phyloP scores from a whole-genome alignment of 2,888 invertebrate genomes.

The Spialia ferax region DNA sequence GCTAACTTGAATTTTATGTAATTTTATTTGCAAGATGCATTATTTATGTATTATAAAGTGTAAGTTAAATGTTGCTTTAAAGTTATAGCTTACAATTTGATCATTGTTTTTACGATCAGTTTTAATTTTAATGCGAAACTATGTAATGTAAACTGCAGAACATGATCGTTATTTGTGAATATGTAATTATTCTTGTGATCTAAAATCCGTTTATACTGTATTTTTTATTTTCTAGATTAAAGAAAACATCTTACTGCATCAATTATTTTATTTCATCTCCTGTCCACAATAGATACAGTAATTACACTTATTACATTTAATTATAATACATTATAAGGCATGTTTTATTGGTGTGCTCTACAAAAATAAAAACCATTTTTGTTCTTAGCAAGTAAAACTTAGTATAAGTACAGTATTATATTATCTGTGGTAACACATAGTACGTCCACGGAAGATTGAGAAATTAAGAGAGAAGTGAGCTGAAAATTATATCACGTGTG shows the following conservation, averaged over 20 bases:
- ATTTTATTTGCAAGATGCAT: constrained; percentile 84
- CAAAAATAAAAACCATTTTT: too few species aligned
- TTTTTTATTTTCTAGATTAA: constrained; percentile 87
- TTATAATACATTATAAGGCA: constrained; percentile 3
- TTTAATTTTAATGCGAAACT: constrained; percentile 74
- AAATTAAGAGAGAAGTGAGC: too few species aligned
- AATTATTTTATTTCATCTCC: constrained; percentile 55
- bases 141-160: constrained; percentile 74
- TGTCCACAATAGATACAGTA: not conserved
- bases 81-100: constrained; percentile 79
- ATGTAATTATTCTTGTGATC: constrained; percentile 87
- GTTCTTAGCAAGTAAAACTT: too few species aligned
- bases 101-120: constrained; percentile 79
- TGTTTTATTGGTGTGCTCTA: not conserved
- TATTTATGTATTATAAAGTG: constrained; percentile 84
- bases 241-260: constrained; percentile 83
- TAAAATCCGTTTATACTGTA: constrained; percentile 86
- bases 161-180: constrained; percentile 84
- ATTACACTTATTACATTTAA: not conserved
- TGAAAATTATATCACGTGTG: too few species aligned
- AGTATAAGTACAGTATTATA: too few species aligned
- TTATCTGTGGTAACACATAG: too few species aligned
- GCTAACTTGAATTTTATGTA: constrained; percentile 85
- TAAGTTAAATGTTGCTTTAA: constrained; percentile 85
- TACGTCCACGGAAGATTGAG: too few species aligned